Evolutionary conservation across 2,888 invertebrate genomes (phyloP).

Genomic region (Bimastos eiseni): DNA sequence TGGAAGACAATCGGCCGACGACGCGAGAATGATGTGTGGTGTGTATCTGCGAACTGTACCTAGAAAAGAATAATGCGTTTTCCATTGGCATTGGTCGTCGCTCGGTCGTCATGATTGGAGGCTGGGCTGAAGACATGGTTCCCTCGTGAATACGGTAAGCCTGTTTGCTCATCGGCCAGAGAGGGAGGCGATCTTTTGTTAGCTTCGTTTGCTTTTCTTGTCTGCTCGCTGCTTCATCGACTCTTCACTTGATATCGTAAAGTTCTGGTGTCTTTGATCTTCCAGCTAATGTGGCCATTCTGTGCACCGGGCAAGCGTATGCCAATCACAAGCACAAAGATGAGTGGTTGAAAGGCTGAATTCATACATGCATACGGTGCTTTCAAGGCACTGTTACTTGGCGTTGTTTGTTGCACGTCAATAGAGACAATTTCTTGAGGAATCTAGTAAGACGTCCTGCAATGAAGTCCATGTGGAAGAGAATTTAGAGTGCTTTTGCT

Average conservation of each 20-base stretch:
- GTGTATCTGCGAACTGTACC: background rate
- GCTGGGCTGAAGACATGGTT: background rate
- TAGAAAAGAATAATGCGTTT: background rate
- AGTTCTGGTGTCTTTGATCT: slow-evolving; percentile 13
- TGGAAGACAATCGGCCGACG: slow-evolving; percentile 5
- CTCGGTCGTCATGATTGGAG: background rate
- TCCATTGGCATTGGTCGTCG: background rate
- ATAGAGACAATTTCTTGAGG: background rate
- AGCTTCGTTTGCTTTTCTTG: slow-evolving; percentile 13
- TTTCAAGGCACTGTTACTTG: background rate
- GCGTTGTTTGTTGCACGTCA: background rate
- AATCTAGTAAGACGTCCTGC: background rate
- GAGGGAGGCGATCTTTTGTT: slow-evolving; percentile 13
- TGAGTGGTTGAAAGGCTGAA: background rate
- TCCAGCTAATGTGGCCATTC: slow-evolving; percentile 6
- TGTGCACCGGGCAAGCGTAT: background rate
- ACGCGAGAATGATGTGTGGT: slow-evolving; percentile 13
- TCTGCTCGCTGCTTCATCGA: background rate
- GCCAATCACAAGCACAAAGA: slow-evolving; percentile 5
- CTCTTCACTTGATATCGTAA: background rate
- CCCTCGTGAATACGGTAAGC: background rate
- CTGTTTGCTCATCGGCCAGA: background rate
- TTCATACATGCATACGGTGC: no score
- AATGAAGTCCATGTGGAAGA: background rate
- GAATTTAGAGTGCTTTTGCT: background rate